Base-by-base conservation (phyloP, 2,888 invertebrate species). In the Pristionchus japonicus region DNA sequence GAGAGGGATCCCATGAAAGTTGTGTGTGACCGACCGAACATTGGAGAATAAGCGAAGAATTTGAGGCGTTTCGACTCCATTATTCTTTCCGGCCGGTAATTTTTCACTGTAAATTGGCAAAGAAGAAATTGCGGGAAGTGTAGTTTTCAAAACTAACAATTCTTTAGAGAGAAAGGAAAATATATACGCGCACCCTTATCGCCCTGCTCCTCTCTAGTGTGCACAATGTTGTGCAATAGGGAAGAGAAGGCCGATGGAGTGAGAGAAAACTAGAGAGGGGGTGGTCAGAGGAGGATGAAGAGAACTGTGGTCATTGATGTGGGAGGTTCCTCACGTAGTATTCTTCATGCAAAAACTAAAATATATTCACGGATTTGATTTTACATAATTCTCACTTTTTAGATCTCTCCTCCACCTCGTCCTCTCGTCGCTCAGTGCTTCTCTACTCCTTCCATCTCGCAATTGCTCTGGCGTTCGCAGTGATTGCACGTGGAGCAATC, bases 151-250 rank as follows among this genome's bases (percentile, higher is more conserved):
- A n/a, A n/a, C n/a, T n/a, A n/a, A n/a, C n/a, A 67, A 67, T 31
- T 1, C 77, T 0, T 31, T 1, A 4, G 37, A 49, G 20, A 82
- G 15, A 40, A 49, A 27, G 13, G 20, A 9, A 31, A 83, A 83
- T 83, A 52, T 43, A 83, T 83, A 49, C 64, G 85, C 37, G 31
- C 27, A n/a, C 15, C 34, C 40, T 61, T 85, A 47, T 64, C 47
- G 52, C 27, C n/a, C 20, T 0, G 31, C 43, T 23, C 40, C 15
- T 40, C 37, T 37, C 13, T 40, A 27, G 40, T 34, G 43, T 64
- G 17, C 61, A 7, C 85, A 85, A 85, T 40, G 43, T 85, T 85
- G 85, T 85, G 85, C 85, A 85, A 85, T 85, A 40, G 85, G 4
- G 43, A 43, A 13, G n/a, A n/a, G n/a, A n/a, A n/a, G n/a, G n/a